Base-by-base conservation (phyloP, 2,797 vertebrate species). In the Coccyzus lansbergi region DNA sequence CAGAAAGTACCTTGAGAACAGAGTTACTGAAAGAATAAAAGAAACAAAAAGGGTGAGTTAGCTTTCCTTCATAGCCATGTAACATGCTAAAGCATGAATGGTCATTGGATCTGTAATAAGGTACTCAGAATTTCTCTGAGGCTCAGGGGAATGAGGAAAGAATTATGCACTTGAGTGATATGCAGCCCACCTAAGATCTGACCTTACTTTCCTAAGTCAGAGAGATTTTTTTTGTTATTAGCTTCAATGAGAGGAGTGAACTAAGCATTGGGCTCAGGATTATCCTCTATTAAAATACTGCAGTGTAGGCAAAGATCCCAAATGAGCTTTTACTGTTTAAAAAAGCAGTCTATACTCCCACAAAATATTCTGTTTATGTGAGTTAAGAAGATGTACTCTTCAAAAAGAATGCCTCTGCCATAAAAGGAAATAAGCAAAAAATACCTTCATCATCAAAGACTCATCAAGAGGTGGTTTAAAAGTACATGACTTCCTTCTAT, bases 61-160 rank as follows among this genome's bases (percentile, higher is more conserved):
- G 4, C 20, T 59, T 18, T 12, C 53, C 31, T 28, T 48, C 58
- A 34, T 16, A 63, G 8, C 8, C 1, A 44, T 4, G 4, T 40
- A 58, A 7, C 8, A 5, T 17, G 15, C 26, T 29, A 6, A 10
- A 53, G 10, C 0, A 1, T 25, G 34, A 40, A 8, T 29, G 10
- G 4, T 74, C 9, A 31, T 44, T 12, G 24, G 28, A 9, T 31
- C 31, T 68, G 19, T 28, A 67, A 74, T 2, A 22, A 83, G 25
- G 55, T 70, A 1, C 38, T 59, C 17, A 9, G 31, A 67, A 40
- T 8, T 51, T 34, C 86, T 26, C n/a, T 65, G 26, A 69, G 42
- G 11, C n/a, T 62, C 29, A 26, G 20, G 13, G 16, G 16, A 48
- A 0, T 4, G 7, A 68, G 33, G 24, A 76, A 42, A 79, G 24